Conservation (phyloP, 2,113 vertebrate genomes). For the Brachyhypopomus occidentalis region DNA sequence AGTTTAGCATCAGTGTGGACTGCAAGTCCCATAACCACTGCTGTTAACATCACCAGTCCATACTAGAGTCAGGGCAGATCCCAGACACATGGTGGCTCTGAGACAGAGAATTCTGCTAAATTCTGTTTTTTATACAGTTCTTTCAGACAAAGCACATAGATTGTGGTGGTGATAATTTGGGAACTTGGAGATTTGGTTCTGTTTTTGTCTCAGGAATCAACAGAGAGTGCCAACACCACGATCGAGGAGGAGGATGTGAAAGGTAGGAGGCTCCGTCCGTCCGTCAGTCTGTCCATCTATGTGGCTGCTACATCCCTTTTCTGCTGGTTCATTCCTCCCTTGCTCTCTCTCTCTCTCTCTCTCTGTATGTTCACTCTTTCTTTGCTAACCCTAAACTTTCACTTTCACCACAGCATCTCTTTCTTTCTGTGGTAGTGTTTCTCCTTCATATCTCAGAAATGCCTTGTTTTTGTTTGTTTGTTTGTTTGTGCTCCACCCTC, state of each 20-base stretch:
- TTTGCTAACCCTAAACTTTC: neutral
- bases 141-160: neutral
- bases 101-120: too few relatives aligned
- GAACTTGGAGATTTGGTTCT: neutral
- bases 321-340: neutral
- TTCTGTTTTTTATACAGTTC: too few relatives aligned
- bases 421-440: too few relatives aligned
- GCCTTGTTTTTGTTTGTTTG: too few relatives aligned
- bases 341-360: neutral
- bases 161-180: neutral
- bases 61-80: too few relatives aligned
- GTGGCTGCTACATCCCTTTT: neutral
- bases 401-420: too few relatives aligned
- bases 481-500: neutral
- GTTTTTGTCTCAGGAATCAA: constrained; percentile 84
- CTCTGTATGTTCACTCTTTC: constrained; percentile 4
- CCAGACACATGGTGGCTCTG: too few relatives aligned
- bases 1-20: too few relatives aligned
- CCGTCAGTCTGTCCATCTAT: neutral
- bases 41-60: too few relatives aligned
- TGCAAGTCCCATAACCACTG: too few relatives aligned
- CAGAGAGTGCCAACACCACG: constrained; percentile 95
- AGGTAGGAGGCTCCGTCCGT: constrained; percentile 76
- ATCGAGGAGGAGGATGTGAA: constrained; percentile 98
- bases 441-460: too few relatives aligned